Base-by-base conservation (phyloP, 2,113 vertebrate genomes). In the Polypterus senegalus region DNA sequence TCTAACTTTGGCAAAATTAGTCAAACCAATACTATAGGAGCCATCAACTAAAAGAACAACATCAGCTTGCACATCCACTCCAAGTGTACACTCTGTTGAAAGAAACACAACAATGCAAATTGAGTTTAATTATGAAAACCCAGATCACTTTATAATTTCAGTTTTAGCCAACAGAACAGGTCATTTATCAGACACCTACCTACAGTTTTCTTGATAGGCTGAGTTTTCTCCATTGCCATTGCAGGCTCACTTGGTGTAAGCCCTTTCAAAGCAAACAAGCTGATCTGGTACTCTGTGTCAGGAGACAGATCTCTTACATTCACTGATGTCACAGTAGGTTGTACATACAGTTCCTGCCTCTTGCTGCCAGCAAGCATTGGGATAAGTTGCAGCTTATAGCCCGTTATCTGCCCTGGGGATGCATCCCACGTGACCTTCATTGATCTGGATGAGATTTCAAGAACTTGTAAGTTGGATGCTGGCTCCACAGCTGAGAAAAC, bases 21-120 rank as follows among this genome's bases (percentile, higher is more conserved):
- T 84, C 10, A 97, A 79, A 6, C 96, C 96, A 5, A 99, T 98
- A 71, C 96, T 99, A 71, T 99, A 99, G 59, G 96, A 99, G 43
- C 96, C 96, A 58, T 99, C 96, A 7, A 99, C 94, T 80, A 99
- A 79, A 71, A 99, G 88, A 58, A 99, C 93, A 49, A 99, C 90
- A 48, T 99, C 96, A 0, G 96, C 96, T 73, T 97, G 92, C 60
- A 97, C 91, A 65, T 97, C 94, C 81, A 92, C 83, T 45, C 92
- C 91, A 62, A 93, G 88, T 27, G 93, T 92, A 66, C 96, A 99
- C 69, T 98, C 96, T 99, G 67, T 53, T 66, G 66, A 59, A 69
- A 66, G 68, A 63, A 58, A 75, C 68, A 77, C 27, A 65, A 67
- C 27, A 27, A 27, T 27, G 27, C 53, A 54, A 54, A n/a, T n/a